A percentile compares a stretch with the other conserved stretches of the same genome.
Evolutionary conservation across 2,797 vertebrate species (phyloP).

Genomic region (Erethizon dorsatum): DNA sequence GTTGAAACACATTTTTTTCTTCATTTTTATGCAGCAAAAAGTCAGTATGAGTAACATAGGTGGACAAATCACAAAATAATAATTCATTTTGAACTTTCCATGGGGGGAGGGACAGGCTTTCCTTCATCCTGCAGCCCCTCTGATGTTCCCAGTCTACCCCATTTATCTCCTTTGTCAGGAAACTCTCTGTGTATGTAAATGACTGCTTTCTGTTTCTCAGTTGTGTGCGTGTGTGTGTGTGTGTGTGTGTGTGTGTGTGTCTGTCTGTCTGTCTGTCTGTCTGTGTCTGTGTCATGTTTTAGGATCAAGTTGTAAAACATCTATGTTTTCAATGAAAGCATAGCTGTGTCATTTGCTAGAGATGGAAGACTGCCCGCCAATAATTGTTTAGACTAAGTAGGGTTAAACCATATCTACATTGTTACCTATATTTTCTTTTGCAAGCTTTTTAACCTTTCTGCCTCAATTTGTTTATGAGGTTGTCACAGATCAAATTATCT

Average conservation of each 20-base stretch:
- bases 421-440: background rate
- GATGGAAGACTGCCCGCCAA: background rate
- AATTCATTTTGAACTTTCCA: slow-evolving; percentile 77
- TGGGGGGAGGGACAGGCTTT: background rate
- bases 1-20: slow-evolving; percentile 85
- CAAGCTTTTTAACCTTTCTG: background rate
- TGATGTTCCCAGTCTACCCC: background rate
- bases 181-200: slow-evolving; percentile 2
- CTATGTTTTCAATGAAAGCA: background rate
- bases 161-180: slow-evolving; percentile 60
- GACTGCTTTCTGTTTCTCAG: slow-evolving; percentile 38
- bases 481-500: background rate
- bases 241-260: background rate
- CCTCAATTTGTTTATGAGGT: background rate
- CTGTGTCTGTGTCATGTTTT: slow-evolving; percentile 25
- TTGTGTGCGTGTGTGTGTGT: background rate
- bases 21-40: slow-evolving; percentile 86
- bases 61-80: slow-evolving; percentile 83
- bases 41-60: slow-evolving; percentile 82
- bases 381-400: background rate
- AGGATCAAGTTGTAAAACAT: slow-evolving; percentile 40
- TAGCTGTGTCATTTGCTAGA: background rate
- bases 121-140: background rate
- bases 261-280: too few relatives aligned
- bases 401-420: background rate